Base-by-base conservation (phyloP, 2,888 invertebrate species). In the Megastigmus dorsalis region DNA sequence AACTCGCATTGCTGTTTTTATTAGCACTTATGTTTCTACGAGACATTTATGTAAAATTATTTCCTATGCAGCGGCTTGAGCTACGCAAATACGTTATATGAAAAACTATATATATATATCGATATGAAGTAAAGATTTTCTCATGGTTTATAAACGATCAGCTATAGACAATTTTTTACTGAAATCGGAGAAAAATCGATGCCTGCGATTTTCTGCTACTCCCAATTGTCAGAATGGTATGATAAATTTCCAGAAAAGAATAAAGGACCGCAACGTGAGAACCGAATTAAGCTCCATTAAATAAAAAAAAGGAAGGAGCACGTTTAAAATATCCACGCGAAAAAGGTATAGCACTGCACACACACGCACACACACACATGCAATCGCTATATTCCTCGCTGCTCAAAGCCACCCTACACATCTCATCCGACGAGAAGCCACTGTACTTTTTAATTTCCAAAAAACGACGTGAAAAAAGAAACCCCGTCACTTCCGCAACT, bases 381-480 rank as follows among this genome's bases (percentile, higher is more conserved):
- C n/a, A n/a, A n/a, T n/a, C n/a, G n/a, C n/a, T n/a, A n/a, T n/a
- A n/a, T n/a, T n/a, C n/a, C n/a, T n/a, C n/a, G n/a, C n/a, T 10
- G 0, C 18, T 18, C n/a, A 36, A 36, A 15, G 7, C 4, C 10
- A n/a, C 26, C 0, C 33, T n/a, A n/a, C n/a, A n/a, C n/a, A n/a
- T n/a, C n/a, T n/a, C n/a, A n/a, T n/a, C n/a, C 15, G 10, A 9
- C 38, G n/a, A 18, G 33, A 57, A 15, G 2, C 41, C 43, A 10
- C 30, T 9, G 59, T n/a, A n/a, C 59, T 50, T 65, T 48, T 73
- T 69, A 73, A 73, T 76, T 74, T 74, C 67, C 74, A 67, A 74
- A 74, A 71, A 71, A 74, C 68, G 43, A 50, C 23, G 74, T n/a
- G 55, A 76, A 74, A 67, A 67, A 70, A 73, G 30, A n/a, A n/a